Evolutionary conservation across 2,888 invertebrate species (phyloP), one percentile per base, ranked within the genome.

Genomic region (Cryptophagus acutangulus): DNA sequence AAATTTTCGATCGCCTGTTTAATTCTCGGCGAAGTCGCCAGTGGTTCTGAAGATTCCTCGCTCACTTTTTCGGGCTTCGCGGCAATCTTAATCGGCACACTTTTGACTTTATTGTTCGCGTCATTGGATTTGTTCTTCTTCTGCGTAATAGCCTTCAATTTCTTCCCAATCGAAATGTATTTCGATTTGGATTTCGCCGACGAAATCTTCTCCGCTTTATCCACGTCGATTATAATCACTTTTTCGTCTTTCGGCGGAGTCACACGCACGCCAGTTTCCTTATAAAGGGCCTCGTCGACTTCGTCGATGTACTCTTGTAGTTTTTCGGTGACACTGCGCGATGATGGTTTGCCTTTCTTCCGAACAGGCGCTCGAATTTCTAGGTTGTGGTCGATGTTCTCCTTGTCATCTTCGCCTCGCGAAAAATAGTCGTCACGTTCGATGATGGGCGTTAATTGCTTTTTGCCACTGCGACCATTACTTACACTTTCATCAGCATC

Each of bases 361-460:
- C 49, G 45, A 13, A 40, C 45, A 13, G 51, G 47, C 10, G 40
- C 36, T 24, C 41, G 47, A 43, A 54, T 43, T 36, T 56, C 51
- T 26, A 51, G 47, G 10, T 50, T 54, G 13, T 43, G 20, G 15
- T 42, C 37, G 2, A 52, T 50, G 33, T 56, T 60, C 43, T 63
- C 53, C 48, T 61, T 54, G 40, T 58, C 45, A 33, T 41, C 29
- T 24, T 44, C 35, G 17, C 42, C 15, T 15, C 36, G 42, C 18
- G 31, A 14, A 51, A 82, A 82, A 57, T 81, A 83, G 59, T 84
- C 83, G 54, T 83, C 83, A 48, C 81, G 74, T 68, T 87, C 87
- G 49, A 87, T 86, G 36, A 88, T 87, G 1, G 87, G 87, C 5
- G 86, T 85, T 13, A 88, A 63, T 58, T 84, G 87, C 41, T 79